These are phyloP conservation scores for Ciona savignyi DNA, from an alignment of 23 tunicate species.

Conservation along the genomic window DNA sequence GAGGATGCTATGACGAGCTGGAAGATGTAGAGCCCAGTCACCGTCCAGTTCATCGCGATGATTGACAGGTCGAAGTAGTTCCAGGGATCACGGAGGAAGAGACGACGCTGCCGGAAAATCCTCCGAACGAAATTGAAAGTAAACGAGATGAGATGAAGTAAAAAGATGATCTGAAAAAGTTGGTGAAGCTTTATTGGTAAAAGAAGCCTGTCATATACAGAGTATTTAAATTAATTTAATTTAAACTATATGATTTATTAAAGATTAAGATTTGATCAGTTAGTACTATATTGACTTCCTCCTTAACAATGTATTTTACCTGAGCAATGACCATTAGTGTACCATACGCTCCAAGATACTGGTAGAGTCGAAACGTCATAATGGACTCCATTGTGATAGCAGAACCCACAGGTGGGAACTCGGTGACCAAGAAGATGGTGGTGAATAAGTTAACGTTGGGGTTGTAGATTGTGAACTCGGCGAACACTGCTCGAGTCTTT, in stretches of 20 bases:
- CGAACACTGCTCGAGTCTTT: constrained; percentile 78
- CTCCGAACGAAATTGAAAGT: constrained; percentile 29
- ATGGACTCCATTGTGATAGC: constrained; percentile 69
- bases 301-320: constrained; percentile 37
- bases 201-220: too few relatives aligned
- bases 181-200: too few relatives aligned
- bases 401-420: constrained; percentile 97
- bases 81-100: constrained; percentile 62
- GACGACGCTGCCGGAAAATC: constrained; percentile 11
- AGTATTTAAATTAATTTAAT: too few relatives aligned
- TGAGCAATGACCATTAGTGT: constrained; percentile 85
- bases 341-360: constrained; percentile 79
- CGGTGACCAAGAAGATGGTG: constrained; percentile 58
- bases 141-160: constrained; percentile 49
- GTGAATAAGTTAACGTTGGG: constrained; percentile 91
- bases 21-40: constrained; percentile 31
- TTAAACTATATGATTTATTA: too few relatives aligned
- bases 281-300: too few relatives aligned
- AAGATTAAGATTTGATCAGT: too few relatives aligned
- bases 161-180: constrained; percentile 48
- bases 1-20: constrained; percentile 28
- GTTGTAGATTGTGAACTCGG: constrained; percentile 92
- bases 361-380: constrained; percentile 82
- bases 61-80: constrained; percentile 52
- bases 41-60: constrained; percentile 59